These are phyloP conservation scores for Cephus spinipes DNA, from an alignment of 2,888 invertebrate genomes.

Conservation along the genomic window DNA sequence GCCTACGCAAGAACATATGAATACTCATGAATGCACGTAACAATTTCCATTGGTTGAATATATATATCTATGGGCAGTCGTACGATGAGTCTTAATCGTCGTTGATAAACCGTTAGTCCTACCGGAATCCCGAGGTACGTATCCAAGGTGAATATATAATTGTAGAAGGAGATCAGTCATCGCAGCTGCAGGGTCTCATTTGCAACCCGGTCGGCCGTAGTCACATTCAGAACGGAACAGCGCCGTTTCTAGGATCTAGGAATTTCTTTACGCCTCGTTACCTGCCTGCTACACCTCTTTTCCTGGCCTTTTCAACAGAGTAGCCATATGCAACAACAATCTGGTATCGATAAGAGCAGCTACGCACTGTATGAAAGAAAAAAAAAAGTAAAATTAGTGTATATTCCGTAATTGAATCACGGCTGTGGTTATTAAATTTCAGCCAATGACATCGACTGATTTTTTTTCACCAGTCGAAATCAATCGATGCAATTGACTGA, in stretches of 20 bases:
- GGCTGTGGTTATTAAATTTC: too few relatives aligned
- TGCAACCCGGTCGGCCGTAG: constrained; percentile 13
- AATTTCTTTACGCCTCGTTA: constrained; percentile 19
- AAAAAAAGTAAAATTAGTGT: background rate
- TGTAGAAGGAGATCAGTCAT: background rate
- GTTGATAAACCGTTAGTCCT: background rate
- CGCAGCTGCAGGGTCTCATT: constrained; percentile 6
- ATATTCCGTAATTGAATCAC: too few relatives aligned
- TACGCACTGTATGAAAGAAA: background rate
- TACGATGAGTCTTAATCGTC: background rate
- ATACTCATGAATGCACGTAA: background rate
- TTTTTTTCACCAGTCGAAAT: too few relatives aligned
- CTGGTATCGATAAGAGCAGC: background rate
- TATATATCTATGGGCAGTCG: background rate
- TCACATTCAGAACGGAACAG: constrained; percentile 31
- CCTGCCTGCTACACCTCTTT: constrained; percentile 5
- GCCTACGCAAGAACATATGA: background rate
- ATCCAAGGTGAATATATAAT: background rate
- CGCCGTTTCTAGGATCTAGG: constrained; percentile 19
- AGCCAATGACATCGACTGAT: too few relatives aligned
- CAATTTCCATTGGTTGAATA: background rate
- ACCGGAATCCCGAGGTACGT: background rate
- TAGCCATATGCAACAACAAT: background rate
- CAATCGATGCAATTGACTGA: too few relatives aligned
- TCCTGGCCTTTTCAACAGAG: background rate